Conservation (phyloP, 1,140 invertebrate genomes). For the Cydia amplana region DNA sequence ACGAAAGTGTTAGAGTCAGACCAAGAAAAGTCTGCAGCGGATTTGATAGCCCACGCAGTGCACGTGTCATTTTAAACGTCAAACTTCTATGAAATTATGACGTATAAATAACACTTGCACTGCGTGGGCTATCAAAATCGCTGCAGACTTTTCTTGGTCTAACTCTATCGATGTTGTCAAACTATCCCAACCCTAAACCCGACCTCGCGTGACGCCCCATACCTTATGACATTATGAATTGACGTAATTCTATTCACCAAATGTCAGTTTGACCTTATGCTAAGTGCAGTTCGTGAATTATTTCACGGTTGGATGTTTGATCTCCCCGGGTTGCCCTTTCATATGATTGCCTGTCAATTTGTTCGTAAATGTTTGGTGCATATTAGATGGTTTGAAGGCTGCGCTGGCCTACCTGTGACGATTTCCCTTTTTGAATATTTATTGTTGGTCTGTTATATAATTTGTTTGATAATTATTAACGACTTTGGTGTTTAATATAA, state of each 20-base stretch:
- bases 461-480: no score
- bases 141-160: no score
- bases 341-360: slow-evolving; percentile 34
- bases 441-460: slow-evolving; percentile 7
- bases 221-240: slow-evolving; percentile 23
- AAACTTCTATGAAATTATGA: no score
- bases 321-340: slow-evolving; percentile 32
- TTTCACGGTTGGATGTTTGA: slow-evolving; percentile 30
- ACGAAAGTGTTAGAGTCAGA: no score
- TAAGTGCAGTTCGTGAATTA: slow-evolving; percentile 34
- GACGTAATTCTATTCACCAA: slow-evolving; percentile 29
- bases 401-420: neutral
- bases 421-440: slow-evolving; percentile 18
- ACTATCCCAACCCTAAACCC: slow-evolving; percentile 9
- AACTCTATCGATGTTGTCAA: neutral
- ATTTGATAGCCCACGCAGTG: no score
- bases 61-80: no score
- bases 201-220: slow-evolving; percentile 23
- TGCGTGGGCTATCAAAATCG: no score
- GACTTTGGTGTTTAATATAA: neutral
- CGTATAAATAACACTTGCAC: no score
- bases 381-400: neutral
- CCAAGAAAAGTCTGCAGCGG: no score
- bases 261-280: slow-evolving; percentile 37
- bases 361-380: slow-evolving; percentile 30